A percentile compares a stretch with the other conserved stretches of the same genome.
Conservation (phyloP, 1,140 invertebrate species). For the Stenopsyche tienmushanensis region DNA sequence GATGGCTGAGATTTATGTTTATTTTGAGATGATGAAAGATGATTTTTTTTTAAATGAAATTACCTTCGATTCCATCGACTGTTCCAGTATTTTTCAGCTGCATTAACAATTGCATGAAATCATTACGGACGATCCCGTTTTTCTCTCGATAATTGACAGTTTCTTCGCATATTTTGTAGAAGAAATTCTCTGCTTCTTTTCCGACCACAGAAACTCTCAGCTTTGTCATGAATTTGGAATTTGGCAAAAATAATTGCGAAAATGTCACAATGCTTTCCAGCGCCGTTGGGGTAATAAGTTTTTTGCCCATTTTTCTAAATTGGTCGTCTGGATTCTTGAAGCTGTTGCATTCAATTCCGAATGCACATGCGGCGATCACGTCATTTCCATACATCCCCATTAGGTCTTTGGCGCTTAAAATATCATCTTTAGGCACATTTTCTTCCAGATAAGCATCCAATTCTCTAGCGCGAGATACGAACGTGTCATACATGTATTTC, state of each 20-base stretch:
- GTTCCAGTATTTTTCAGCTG: slow-evolving; percentile 57
- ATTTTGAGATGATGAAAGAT: background rate
- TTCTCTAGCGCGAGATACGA: slow-evolving; percentile 51
- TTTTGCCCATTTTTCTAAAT: slow-evolving; percentile 54
- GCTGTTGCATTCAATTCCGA: slow-evolving; percentile 62
- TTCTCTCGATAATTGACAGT: slow-evolving; percentile 56
- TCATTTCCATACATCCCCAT: slow-evolving; percentile 56
- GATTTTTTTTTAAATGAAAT: no score
- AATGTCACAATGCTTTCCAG: slow-evolving; percentile 11
- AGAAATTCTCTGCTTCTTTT: slow-evolving; percentile 47
- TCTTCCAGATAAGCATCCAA: slow-evolving; percentile 48
- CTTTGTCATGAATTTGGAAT: background rate
- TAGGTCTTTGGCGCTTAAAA: slow-evolving; percentile 53
- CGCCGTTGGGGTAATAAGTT: slow-evolving; percentile 42
- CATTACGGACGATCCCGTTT: slow-evolving; percentile 53
- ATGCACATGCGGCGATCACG: slow-evolving; percentile 62
- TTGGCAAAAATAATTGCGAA: slow-evolving; percentile 24
- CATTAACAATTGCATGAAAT: slow-evolving; percentile 63
- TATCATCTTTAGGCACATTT: slow-evolving; percentile 43
- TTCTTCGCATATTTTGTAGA: slow-evolving; percentile 56
- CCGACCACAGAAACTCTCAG: slow-evolving; percentile 12
- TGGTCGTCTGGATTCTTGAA: slow-evolving; percentile 58
- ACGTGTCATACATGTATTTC: slow-evolving; percentile 57
- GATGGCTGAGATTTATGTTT: background rate
- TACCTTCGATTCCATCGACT: slow-evolving; percentile 11